These are phyloP conservation scores for Pomatorhinus ruficollis DNA, from an alignment of 2,113 vertebrate species.

Conservation along the genomic window DNA sequence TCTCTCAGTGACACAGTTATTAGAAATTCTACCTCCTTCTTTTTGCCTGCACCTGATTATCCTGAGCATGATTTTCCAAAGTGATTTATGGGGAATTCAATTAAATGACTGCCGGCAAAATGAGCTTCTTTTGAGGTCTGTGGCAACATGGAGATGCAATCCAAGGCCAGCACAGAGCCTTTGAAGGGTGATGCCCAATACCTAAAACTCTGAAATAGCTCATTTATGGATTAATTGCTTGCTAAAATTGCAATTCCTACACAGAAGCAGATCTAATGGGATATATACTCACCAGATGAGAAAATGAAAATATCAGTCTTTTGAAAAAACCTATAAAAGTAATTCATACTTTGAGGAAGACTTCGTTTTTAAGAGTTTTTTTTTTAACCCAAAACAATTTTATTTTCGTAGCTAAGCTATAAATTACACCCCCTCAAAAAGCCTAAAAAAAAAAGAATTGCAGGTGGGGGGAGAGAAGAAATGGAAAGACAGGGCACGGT, in stretches of 20 bases:
- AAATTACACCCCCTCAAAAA: background rate
- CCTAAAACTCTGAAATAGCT: slow-evolving; percentile 54
- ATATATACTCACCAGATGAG: background rate
- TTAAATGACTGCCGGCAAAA: slow-evolving; percentile 37
- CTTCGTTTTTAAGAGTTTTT: background rate
- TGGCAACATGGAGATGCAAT: slow-evolving; percentile 23
- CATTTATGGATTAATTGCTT: slow-evolving; percentile 67
- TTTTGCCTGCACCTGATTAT: background rate
- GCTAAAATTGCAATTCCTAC: slow-evolving; percentile 41
- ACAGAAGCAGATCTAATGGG: slow-evolving; percentile 35
- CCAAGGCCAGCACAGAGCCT: background rate
- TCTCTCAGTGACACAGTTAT: background rate
- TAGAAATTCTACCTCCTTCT: background rate
- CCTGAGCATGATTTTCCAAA: slow-evolving; percentile 32
- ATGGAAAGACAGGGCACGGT: rapidly evolving
- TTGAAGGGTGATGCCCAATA: slow-evolving; percentile 35
- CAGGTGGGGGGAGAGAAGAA: rapidly evolving
- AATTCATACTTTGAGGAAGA: background rate
- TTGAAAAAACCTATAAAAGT: background rate
- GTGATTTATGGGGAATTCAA: slow-evolving; percentile 20
- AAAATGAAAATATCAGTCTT: slow-evolving; percentile 24
- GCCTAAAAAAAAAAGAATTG: no score
- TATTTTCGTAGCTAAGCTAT: background rate
- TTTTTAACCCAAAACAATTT: slow-evolving; percentile 1
- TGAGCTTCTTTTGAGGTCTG: slow-evolving; percentile 11